Evolutionary conservation across 2,888 invertebrate species (phyloP).

Genomic region (Eueremaeus valkanovi): DNA sequence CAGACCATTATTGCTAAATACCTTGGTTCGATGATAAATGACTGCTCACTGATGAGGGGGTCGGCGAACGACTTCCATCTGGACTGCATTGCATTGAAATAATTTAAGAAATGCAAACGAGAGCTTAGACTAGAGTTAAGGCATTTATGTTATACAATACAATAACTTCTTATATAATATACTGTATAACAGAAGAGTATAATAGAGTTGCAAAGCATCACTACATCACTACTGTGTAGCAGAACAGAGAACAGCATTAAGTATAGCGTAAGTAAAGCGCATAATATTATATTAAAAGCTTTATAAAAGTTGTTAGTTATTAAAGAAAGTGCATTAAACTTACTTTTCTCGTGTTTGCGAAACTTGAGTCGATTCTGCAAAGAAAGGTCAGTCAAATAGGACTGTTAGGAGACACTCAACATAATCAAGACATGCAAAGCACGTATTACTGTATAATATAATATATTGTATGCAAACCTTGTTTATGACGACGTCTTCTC

Average conservation of each 20-base stretch:
- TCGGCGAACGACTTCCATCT: conserved; percentile 41
- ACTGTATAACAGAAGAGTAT: no score
- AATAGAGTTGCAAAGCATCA: no score
- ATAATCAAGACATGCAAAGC: conserved; percentile 27
- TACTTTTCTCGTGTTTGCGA: conserved; percentile 35
- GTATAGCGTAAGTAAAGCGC: no score
- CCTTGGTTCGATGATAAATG: conserved; percentile 42
- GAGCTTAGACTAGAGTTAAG: not conserved
- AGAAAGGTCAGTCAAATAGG: conserved; percentile 15
- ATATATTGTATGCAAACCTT: conserved; percentile 36
- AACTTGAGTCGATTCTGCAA: conserved; percentile 23
- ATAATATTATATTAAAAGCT: not conserved
- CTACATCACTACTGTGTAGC: no score
- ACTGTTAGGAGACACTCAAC: conserved; percentile 11
- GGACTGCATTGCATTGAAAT: conserved; percentile 36
- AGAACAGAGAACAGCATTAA: no score
- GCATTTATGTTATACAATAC: not conserved
- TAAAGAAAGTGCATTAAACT: conserved; percentile 32
- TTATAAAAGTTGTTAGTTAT: conserved; percentile 18
- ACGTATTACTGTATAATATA: not conserved
- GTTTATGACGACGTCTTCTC: conserved; percentile 41
- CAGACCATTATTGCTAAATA: conserved; percentile 20
- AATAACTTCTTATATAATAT: no score
- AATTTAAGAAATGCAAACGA: conserved; percentile 24
- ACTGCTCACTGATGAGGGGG: conserved; percentile 41